Percentiles rank a stretch among this genome's conserved stretches.
These are phyloP conservation scores for Chorisops tibialis DNA, from an alignment of 2,888 invertebrate species.

Conservation along the genomic window DNA sequence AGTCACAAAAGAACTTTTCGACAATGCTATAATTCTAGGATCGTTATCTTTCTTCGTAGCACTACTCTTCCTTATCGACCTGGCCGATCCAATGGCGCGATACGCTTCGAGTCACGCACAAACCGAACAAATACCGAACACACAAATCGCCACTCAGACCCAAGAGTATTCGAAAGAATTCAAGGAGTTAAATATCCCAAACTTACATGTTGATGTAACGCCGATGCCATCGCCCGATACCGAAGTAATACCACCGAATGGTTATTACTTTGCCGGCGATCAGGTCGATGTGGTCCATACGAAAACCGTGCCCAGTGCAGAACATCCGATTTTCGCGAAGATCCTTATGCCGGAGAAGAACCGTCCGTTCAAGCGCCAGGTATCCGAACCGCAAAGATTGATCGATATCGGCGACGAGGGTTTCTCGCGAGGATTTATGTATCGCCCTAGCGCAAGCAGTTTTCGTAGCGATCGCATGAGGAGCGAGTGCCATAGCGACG, in stretches of 20 bases:
- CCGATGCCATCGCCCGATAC: slow-evolving; percentile 28
- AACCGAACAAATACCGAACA: slow-evolving; percentile 32
- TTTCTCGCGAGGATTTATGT: not conserved
- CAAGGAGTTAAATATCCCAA: slow-evolving; percentile 13
- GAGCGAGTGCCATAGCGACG: slow-evolving; percentile 18
- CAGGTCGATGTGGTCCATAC: slow-evolving; percentile 35
- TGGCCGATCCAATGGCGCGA: slow-evolving; percentile 34
- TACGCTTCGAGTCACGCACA: slow-evolving; percentile 31
- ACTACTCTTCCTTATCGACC: slow-evolving; percentile 35
- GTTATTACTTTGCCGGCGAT: slow-evolving; percentile 32
- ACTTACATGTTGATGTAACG: slow-evolving; percentile 4
- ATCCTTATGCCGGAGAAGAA: slow-evolving; percentile 33
- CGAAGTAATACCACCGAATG: slow-evolving; percentile 27
- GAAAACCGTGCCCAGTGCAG: slow-evolving; percentile 30
- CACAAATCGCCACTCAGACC: slow-evolving; percentile 26
- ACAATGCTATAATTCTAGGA: slow-evolving; percentile 37
- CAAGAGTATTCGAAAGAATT: not conserved
- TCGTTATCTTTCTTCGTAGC: slow-evolving; percentile 37
- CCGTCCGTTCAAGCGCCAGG: slow-evolving; percentile 17
- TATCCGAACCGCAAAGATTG: slow-evolving; percentile 16
- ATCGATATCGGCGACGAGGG: not conserved
- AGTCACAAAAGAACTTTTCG: slow-evolving; percentile 35
- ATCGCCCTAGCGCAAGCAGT: not conserved
- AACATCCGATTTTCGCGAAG: slow-evolving; percentile 35
- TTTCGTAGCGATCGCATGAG: slow-evolving; percentile 4